Base-by-base conservation (phyloP, 2,113 vertebrate genomes). In the Perca fluviatilis region DNA sequence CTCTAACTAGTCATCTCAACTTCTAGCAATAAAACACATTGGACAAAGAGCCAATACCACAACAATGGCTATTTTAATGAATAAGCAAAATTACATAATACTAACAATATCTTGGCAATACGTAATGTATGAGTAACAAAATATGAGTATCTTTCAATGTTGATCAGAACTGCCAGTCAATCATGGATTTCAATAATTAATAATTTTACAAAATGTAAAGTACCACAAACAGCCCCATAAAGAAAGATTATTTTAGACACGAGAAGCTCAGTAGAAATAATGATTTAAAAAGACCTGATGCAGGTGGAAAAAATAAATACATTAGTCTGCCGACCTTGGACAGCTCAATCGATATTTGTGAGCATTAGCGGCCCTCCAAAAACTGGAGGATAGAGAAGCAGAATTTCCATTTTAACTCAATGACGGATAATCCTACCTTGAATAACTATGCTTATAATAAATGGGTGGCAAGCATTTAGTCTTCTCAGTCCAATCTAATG, bases 351-450 rank as follows among this genome's bases (percentile, higher is more conserved):
- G 50, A 92, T 91, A 87, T 58, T 67, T 68, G 61, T 69, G 77
- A 88, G 83, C 86, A 64, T 83, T 75, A 90, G 76, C 23, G 76
- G 69, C 21, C 40, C 30, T 84, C 67, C 82, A 86, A 88, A 91
- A 89, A 77, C 16, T 74, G 58, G 27, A 86, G 64, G 82, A 81
- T 5, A 60, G 54, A 82, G 46, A 73, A 64, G 82, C 30, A 62
- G 72, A 49, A 86, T 90, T 92, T 91, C 80, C 84, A 91, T 90
- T 88, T 89, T 76, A 87, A 92, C 82, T 87, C 78, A 16, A 57
- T 94, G 88, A 93, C 86, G 70, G 86, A 94, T 91, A 90, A 87
- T 79, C 83, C 72, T 61, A 85, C 78, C 65, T 73, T 86, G 46
- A 88, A 87, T 82, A 91, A 90, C 56, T 82, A 72, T 10, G 61